These are phyloP conservation scores for Xestia ashworthii DNA, from an alignment of 2,888 invertebrate genomes.

Conservation along the genomic window DNA sequence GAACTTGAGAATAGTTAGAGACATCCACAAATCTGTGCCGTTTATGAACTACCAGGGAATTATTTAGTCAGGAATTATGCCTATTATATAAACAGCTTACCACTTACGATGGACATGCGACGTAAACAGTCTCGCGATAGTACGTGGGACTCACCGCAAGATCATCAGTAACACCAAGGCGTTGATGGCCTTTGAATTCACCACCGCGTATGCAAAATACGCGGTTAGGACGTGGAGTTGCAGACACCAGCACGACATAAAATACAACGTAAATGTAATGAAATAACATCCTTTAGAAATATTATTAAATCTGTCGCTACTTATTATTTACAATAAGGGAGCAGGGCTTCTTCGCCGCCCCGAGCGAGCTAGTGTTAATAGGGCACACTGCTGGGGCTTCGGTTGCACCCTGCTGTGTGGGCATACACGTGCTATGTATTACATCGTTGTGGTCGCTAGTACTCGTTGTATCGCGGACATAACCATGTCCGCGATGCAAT, in stretches of 20 bases:
- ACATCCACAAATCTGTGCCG: no score
- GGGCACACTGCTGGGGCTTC: constrained; percentile 34
- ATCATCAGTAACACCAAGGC: background rate
- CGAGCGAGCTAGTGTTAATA: background rate
- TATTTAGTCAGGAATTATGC: no score
- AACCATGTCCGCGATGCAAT: no score
- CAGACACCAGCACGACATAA: background rate
- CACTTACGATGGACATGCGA: background rate
- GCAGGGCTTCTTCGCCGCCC: constrained; percentile 15
- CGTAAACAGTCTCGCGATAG: background rate
- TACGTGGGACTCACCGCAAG: background rate
- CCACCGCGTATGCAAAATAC: background rate
- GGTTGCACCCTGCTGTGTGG: background rate
- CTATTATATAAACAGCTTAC: background rate
- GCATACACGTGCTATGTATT: no score
- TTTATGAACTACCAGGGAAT: no score
- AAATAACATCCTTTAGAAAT: background rate
- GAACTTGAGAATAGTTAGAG: no score
- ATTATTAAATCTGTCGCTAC: background rate
- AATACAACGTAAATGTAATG: background rate
- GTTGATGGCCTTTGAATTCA: background rate
- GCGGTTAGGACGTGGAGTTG: background rate
- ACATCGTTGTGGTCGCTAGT: background rate
- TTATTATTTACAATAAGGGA: background rate
- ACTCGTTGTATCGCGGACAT: background rate